phyloP scores from a whole-genome alignment of 2,113 vertebrate genomes.

The Tupaia tana region DNA sequence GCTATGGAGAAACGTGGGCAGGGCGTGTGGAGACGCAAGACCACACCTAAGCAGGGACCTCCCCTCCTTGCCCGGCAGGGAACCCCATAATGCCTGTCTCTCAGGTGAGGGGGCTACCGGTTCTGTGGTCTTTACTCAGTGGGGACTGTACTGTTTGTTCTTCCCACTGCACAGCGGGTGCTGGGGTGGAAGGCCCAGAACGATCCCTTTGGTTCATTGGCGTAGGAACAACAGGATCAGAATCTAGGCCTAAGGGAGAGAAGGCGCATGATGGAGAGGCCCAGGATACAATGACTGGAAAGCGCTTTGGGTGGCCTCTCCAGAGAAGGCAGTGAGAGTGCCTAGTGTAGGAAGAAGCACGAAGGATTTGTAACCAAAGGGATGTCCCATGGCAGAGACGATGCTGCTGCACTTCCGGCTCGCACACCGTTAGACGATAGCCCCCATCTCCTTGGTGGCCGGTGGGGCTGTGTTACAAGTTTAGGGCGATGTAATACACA shows the following conservation, averaged over 20 bases:
- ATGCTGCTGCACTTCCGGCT: neutral
- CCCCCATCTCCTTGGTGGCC: neutral
- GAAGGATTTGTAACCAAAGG: neutral
- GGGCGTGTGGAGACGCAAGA: no score
- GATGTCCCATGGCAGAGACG: neutral
- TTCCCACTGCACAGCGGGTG: neutral
- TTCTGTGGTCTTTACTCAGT: neutral
- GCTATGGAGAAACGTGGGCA: neutral
- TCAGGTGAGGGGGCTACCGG: neutral
- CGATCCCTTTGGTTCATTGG: neutral
- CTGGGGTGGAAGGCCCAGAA: no score
- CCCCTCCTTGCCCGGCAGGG: neutral
- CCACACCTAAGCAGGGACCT: no score
- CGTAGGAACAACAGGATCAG: rapidly evolving
- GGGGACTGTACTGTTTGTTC: neutral
- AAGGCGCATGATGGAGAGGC: rapidly evolving
- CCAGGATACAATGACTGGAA: no score
- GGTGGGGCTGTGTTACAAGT: neutral
- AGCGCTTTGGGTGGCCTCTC: neutral
- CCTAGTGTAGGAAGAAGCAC: neutral
- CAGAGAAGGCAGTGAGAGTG: neutral
- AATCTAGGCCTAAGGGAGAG: neutral
- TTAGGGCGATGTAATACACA: neutral
- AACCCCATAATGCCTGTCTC: neutral
- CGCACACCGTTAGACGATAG: neutral